Evolutionary conservation across 2,797 vertebrate species (phyloP).

Genomic region (Loris lydekkerianus): DNA sequence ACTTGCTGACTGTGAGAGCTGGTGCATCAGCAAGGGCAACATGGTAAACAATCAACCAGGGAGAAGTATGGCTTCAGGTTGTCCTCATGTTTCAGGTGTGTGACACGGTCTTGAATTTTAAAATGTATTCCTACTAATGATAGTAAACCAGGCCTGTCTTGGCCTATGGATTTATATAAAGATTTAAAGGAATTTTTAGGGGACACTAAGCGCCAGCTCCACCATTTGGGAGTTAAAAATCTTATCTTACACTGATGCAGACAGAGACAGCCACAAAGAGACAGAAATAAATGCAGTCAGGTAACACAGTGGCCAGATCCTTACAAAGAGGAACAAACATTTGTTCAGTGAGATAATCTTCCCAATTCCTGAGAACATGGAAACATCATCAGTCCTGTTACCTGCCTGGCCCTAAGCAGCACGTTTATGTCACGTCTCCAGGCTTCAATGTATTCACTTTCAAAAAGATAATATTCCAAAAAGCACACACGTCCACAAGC

Average conservation of each 20-base stretch:
- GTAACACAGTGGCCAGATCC: background rate
- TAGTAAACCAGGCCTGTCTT: background rate
- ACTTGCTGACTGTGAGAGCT: background rate
- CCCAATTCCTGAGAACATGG: background rate
- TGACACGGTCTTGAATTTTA: background rate
- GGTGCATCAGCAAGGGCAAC: background rate
- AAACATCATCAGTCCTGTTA: background rate
- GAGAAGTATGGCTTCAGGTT: background rate
- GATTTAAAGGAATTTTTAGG: background rate
- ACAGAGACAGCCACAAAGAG: slow-evolving; percentile 8
- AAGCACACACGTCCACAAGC: background rate
- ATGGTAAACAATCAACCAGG: background rate
- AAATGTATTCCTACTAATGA: background rate
- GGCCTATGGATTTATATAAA: background rate
- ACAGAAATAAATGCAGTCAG: background rate
- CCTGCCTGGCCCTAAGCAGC: background rate
- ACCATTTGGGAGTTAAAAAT: slow-evolving; percentile 31
- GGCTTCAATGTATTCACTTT: background rate
- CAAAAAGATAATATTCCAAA: background rate
- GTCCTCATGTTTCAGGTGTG: background rate
- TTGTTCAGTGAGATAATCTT: slow-evolving; percentile 47
- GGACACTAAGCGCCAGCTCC: background rate
- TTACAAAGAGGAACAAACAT: slow-evolving; percentile 37
- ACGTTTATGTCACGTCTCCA: background rate
- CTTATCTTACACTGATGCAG: background rate